Conservation (phyloP, 2,888 invertebrate species). For the Machimus atricapillus region DNA sequence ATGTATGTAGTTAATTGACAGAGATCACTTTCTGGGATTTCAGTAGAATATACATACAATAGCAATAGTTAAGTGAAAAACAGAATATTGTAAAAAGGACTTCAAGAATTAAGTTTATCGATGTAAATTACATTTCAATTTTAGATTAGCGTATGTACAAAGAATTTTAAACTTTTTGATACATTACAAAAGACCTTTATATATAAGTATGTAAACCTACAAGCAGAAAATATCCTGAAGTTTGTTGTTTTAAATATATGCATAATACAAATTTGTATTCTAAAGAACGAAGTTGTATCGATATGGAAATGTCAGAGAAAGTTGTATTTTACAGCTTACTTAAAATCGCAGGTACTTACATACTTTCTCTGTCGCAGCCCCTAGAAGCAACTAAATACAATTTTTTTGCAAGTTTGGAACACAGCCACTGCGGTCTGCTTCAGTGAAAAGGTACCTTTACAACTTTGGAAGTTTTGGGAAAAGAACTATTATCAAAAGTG, state of each 20-base stretch:
- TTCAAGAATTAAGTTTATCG: neutral
- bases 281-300: conserved; percentile 10
- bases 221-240: neutral
- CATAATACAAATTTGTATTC: conserved; percentile 12
- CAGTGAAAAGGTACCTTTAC: neutral
- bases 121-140: conserved; percentile 7
- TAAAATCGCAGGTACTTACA: neutral
- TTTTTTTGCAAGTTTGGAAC: neutral
- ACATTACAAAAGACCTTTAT: neutral
- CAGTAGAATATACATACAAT: neutral
- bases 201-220: neutral
- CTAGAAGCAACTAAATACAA: neutral
- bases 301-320: neutral
- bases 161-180: conserved; percentile 22
- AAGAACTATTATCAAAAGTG: conserved; percentile 33
- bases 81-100: neutral
- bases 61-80: neutral
- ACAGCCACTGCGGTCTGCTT: neutral
- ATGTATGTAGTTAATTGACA: neutral
- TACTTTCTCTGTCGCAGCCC: neutral
- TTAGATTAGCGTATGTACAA: conserved; percentile 4
- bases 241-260: neutral
- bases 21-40: neutral
- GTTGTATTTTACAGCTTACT: neutral
- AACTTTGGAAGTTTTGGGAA: neutral